A percentile compares a stretch with the other conserved stretches of the same genome.
Conservation (phyloP, 2,797 vertebrate species). For the Naso thynnoides region DNA sequence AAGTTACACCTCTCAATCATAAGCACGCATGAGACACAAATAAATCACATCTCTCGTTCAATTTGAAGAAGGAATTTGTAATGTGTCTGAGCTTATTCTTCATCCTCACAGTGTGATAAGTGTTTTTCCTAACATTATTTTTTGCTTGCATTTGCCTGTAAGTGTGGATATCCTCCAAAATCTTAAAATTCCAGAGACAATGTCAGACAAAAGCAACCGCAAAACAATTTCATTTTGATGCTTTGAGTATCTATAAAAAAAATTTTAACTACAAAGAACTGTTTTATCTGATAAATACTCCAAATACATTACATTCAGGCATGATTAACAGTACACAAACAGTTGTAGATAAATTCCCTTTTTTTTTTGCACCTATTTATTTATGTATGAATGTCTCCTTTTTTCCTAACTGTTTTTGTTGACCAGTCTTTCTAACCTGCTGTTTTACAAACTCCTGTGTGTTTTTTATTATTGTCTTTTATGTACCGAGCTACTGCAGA, state of each 20-base stretch:
- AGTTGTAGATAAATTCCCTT: too few relatives aligned
- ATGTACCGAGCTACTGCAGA: too few relatives aligned
- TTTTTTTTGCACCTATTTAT: too few relatives aligned
- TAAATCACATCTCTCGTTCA: slow-evolving; percentile 10
- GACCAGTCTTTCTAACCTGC: too few relatives aligned
- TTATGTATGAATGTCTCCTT: too few relatives aligned
- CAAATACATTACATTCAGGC: not conserved
- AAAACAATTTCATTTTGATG: not conserved
- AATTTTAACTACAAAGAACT: not conserved
- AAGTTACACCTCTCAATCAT: slow-evolving; percentile 46
- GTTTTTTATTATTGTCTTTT: too few relatives aligned
- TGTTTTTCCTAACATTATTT: not conserved
- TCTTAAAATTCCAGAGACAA: not conserved
- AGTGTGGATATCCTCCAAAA: not conserved
- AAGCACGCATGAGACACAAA: slow-evolving; percentile 20
- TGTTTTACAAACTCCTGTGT: too few relatives aligned
- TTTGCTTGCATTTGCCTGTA: not conserved
- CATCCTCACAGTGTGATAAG: not conserved
- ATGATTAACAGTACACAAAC: not conserved
- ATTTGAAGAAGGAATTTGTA: not conserved
- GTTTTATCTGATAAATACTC: not conserved
- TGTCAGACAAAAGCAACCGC: not conserved
- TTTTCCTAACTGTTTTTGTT: too few relatives aligned
- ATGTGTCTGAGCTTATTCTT: not conserved
- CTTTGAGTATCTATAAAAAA: not conserved